These are phyloP conservation scores for Octodon degus DNA, from an alignment of 2,113 vertebrate species.

Conservation along the genomic window DNA sequence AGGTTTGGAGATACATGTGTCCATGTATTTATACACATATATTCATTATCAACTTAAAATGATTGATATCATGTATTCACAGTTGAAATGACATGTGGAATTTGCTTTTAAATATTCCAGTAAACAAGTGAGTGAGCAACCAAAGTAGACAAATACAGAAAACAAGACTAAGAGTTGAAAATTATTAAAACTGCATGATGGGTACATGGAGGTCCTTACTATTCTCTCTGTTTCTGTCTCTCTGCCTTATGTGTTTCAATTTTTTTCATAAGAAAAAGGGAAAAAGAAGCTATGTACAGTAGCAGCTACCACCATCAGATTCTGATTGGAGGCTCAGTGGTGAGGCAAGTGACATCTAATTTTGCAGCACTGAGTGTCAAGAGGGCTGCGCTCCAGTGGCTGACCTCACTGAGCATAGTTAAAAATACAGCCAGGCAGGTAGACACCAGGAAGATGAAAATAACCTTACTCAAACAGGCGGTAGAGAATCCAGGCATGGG, in stretches of 20 bases:
- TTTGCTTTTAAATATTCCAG: slow-evolving; percentile 5
- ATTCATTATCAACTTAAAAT: not conserved
- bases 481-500: not conserved
- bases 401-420: not conserved
- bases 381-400: not conserved
- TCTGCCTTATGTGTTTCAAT: not conserved
- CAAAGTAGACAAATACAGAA: not conserved
- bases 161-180: not conserved
- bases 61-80: not conserved
- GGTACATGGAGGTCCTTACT: not conserved
- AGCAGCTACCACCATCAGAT: not conserved
- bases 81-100: not conserved
- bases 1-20: not conserved
- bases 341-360: not conserved
- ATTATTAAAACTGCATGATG: not conserved
- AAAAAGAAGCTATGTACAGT: not conserved
- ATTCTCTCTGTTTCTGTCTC: not conserved
- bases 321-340: not conserved
- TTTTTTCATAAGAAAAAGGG: not conserved
- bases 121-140: not conserved
- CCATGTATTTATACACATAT: not conserved
- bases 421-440: not conserved
- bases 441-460: not conserved
- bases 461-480: not conserved
- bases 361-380: not conserved